Evolutionary conservation across 2,888 invertebrate species (phyloP).

Genomic region (Eugnorisma glareosa): DNA sequence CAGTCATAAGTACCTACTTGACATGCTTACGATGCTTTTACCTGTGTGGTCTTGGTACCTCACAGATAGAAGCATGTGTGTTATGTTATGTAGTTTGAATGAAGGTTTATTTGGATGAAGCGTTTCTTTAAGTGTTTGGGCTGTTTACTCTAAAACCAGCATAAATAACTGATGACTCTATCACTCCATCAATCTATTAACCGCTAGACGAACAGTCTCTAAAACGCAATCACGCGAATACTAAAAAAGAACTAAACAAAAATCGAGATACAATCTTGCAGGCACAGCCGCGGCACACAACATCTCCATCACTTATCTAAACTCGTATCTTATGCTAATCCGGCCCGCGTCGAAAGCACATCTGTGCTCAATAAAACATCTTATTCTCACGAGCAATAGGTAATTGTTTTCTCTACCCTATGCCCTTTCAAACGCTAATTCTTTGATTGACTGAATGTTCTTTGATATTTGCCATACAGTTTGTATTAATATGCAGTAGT

Average conservation of each 20-base stretch:
- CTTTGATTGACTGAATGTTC: conserved; percentile 38
- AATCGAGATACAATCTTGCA: conserved; percentile 21
- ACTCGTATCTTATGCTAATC: conserved; percentile 61
- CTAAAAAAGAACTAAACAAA: conserved; percentile 7
- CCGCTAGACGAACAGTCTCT: background rate
- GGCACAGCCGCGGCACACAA: conserved; percentile 31
- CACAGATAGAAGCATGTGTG: background rate
- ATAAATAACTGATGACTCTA: background rate
- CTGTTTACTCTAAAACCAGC: background rate
- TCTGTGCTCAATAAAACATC: conserved; percentile 47
- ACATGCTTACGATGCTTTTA: conserved; percentile 34
- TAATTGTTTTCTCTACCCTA: conserved; percentile 41
- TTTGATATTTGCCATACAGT: conserved; percentile 56
- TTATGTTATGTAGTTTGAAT: background rate
- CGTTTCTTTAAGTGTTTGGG: background rate
- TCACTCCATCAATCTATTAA: conserved; percentile 5
- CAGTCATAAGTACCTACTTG: conserved; percentile 32
- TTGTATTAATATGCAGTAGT: conserved; percentile 49
- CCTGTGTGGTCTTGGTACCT: background rate
- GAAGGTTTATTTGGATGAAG: conserved; percentile 3
- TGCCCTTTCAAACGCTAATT: conserved; percentile 54
- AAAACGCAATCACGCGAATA: conserved; percentile 4
- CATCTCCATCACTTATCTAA: conserved; percentile 50
- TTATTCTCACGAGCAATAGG: conserved; percentile 59
- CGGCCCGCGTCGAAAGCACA: conserved; percentile 42